phyloP scores from a whole-genome alignment of 1,140 invertebrate genomes.

The Babylonia areolata region DNA sequence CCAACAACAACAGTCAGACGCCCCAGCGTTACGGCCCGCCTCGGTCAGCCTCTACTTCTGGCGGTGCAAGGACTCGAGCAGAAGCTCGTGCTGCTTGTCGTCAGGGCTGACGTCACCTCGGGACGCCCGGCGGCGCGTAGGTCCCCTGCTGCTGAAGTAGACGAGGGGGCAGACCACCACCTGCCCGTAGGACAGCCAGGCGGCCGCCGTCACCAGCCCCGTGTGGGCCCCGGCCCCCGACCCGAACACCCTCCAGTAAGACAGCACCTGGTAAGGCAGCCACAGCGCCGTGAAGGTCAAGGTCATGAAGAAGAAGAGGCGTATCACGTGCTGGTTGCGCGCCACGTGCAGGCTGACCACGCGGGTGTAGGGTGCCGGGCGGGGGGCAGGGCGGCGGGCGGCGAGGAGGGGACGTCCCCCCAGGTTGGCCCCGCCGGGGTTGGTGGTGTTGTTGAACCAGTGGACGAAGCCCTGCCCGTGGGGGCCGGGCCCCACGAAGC shows the following conservation, averaged over 20 bases:
- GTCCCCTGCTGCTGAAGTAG: conserved; percentile 49
- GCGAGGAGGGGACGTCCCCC: conserved; percentile 8
- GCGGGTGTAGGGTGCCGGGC: conserved; percentile 46
- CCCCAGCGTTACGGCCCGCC: no score
- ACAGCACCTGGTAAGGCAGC: conserved; percentile 61
- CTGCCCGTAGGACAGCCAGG: conserved; percentile 63
- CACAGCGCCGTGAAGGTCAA: conserved; percentile 56
- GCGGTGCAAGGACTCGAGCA: conserved; percentile 39
- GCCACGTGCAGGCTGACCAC: conserved; percentile 56
- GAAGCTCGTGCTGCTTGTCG: conserved; percentile 43
- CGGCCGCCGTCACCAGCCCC: conserved; percentile 51
- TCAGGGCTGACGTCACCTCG: conserved; percentile 34
- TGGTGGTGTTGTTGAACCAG: conserved; percentile 63
- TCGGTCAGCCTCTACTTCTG: conserved; percentile 34
- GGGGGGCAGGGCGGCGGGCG: conserved; percentile 43
- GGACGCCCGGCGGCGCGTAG: conserved; percentile 25
- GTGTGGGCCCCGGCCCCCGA: conserved; percentile 39
- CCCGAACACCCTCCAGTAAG: conserved; percentile 59
- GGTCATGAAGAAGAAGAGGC: conserved; percentile 62
- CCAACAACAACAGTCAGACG: no score
- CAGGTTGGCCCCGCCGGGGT: neutral
- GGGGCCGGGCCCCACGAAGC: conserved; percentile 66
- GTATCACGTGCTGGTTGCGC: conserved; percentile 64
- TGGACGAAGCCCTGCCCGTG: conserved; percentile 64
- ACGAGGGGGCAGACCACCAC: conserved; percentile 63